phyloP scores from a whole-genome alignment of 2,797 vertebrate genomes.

The Acropternis orthonyx region DNA sequence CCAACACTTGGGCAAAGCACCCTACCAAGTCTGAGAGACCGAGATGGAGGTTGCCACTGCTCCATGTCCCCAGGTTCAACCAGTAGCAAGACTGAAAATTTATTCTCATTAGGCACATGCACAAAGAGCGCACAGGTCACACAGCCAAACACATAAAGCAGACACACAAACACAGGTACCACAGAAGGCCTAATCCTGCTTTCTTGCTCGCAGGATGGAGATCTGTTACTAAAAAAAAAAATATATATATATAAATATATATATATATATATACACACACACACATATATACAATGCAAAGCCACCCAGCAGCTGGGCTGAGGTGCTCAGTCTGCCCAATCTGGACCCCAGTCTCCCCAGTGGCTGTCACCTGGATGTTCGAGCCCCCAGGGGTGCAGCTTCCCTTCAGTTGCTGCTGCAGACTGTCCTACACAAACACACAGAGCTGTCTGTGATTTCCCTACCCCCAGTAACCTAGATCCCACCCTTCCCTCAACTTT shows the following conservation, averaged over 20 bases:
- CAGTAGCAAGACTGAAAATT: background rate
- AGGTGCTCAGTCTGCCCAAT: background rate
- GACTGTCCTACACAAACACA: background rate
- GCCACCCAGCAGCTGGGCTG: background rate
- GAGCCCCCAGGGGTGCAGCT: background rate
- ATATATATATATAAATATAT: background rate
- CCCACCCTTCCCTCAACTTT: background rate
- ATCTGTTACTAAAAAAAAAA: background rate
- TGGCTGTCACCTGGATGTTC: background rate
- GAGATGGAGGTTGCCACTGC: background rate
- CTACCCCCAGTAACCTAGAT: background rate
- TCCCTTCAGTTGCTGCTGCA: background rate
- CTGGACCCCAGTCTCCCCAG: background rate
- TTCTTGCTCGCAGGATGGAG: background rate
- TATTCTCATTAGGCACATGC: background rate
- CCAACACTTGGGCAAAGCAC: background rate
- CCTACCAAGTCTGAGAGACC: background rate
- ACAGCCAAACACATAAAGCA: background rate
- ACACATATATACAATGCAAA: rapidly evolving
- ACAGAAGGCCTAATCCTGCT: background rate
- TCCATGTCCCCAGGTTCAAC: background rate
- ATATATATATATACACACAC: background rate
- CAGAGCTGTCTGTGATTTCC: background rate
- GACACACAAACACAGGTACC: background rate
- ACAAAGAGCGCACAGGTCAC: background rate